Conservation (phyloP, 2,113 vertebrate species). For the Pardalotus punctatus region DNA sequence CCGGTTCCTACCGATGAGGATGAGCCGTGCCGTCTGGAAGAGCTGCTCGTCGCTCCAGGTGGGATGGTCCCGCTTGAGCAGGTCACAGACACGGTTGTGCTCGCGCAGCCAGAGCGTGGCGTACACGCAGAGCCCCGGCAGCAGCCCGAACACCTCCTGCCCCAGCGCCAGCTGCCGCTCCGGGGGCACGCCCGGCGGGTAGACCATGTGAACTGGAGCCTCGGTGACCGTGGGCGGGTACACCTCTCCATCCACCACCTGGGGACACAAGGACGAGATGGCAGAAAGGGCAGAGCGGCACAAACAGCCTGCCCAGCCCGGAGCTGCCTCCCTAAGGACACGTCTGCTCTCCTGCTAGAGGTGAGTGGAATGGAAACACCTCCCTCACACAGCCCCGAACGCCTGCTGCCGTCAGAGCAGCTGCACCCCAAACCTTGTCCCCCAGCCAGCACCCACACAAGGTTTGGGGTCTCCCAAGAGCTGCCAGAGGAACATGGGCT, state of each 20-base stretch:
- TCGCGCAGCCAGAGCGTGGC: slow-evolving; percentile 92
- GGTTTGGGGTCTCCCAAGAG: neutral
- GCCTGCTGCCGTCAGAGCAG: rapidly evolving
- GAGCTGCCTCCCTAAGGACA: neutral
- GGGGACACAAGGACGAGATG: neutral
- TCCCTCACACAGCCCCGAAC: rapidly evolving
- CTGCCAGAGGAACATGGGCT: neutral
- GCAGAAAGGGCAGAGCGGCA: neutral
- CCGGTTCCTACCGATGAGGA: slow-evolving; percentile 83
- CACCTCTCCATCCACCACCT: slow-evolving; percentile 85
- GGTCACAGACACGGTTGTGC: slow-evolving; percentile 92
- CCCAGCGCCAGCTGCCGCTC: slow-evolving; percentile 81
- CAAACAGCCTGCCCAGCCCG: neutral
- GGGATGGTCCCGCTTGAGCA: slow-evolving; percentile 87
- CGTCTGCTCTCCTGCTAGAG: rapidly evolving
- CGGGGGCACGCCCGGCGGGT: slow-evolving; percentile 66
- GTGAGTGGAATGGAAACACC: neutral
- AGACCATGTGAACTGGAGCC: slow-evolving; percentile 83
- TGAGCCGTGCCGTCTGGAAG: slow-evolving; percentile 91
- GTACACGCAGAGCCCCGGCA: slow-evolving; percentile 87
- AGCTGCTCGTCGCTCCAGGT: slow-evolving; percentile 93
- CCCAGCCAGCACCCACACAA: neutral
- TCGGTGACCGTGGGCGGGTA: slow-evolving; percentile 81
- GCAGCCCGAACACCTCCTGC: slow-evolving; percentile 89
- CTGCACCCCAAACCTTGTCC: neutral